Percentiles rank a stretch among this genome's conserved stretches.
These are phyloP conservation scores for Gorsachius magnificus DNA, from an alignment of 2,797 vertebrate genomes.

Conservation along the genomic window DNA sequence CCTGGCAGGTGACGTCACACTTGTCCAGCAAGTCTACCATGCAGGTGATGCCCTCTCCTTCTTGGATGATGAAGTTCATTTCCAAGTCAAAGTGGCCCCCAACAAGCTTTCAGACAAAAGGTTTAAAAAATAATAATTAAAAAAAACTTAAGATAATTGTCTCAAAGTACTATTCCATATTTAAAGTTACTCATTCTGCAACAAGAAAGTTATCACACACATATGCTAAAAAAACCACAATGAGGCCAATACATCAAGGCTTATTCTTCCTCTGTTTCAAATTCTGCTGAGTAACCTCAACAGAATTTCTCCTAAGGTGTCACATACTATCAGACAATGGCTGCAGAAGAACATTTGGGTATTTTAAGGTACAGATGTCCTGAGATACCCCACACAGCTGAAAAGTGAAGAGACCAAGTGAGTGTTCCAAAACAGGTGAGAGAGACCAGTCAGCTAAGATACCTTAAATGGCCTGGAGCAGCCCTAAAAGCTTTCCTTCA, in stretches of 20 bases:
- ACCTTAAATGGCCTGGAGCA: not conserved
- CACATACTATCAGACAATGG: not conserved
- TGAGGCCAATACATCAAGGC: not conserved
- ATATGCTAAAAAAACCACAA: fast-evolving
- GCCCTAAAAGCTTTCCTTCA: not conserved
- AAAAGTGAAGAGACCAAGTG: not conserved
- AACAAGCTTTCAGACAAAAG: slow-evolving; percentile 82
- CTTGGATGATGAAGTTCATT: slow-evolving; percentile 99
- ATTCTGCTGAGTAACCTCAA: not conserved
- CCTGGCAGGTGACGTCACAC: slow-evolving; percentile 93
- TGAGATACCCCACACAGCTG: not conserved
- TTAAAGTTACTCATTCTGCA: not conserved
- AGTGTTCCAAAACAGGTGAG: not conserved
- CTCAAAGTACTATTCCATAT: not conserved
- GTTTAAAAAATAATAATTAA: not conserved
- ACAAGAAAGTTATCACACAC: not conserved
- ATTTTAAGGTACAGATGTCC: not conserved
- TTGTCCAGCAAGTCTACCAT: slow-evolving; percentile 96
- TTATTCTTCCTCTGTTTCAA: not conserved
- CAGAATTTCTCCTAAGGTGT: not conserved
- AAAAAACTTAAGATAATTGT: not conserved
- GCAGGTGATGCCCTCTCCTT: slow-evolving; percentile 90
- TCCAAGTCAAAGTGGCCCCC: slow-evolving; percentile 97
- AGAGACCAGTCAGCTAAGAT: not conserved
- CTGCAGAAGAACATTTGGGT: not conserved